phyloP scores from a whole-genome alignment of 35 echinoderm and acorn worm species.

The Apostichopus japonicus region DNA sequence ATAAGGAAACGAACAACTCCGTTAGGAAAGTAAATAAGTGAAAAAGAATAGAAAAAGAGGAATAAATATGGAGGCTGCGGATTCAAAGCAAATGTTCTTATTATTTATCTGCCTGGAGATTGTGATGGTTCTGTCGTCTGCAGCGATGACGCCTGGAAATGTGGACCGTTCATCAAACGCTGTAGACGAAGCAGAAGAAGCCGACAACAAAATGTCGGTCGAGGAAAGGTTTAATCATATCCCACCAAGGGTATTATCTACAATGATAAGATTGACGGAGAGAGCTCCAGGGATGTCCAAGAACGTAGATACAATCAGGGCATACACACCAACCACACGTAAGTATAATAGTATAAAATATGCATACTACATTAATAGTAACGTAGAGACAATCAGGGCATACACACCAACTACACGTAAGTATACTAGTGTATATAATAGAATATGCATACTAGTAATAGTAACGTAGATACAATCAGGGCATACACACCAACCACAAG shows the following conservation, averaged over 20 bases:
- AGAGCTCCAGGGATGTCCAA: not conserved
- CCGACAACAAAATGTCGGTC: not conserved
- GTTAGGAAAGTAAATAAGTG: not conserved
- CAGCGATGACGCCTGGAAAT: not conserved
- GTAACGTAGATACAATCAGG: not conserved
- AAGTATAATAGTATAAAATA: not conserved
- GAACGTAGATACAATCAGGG: conserved; percentile 11
- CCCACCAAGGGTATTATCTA: conserved; percentile 15
- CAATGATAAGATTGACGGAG: conserved; percentile 31
- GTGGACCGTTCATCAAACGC: not conserved
- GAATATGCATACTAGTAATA: no score
- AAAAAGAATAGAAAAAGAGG: not conserved
- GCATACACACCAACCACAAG: conserved; percentile 23
- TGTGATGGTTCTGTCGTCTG: not conserved
- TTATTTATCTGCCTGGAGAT: not conserved
- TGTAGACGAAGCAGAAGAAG: not conserved
- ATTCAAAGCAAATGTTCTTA: not conserved
- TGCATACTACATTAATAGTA: no score
- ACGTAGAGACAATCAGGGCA: conserved; percentile 6
- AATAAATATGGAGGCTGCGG: not conserved
- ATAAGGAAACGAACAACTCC: not conserved
- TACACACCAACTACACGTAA: conserved; percentile 33
- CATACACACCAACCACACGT: conserved; percentile 26
- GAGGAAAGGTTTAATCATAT: conserved; percentile 46
- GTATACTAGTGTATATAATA: not conserved